These are phyloP conservation scores for Nomada lathburiana DNA, from an alignment of 2,888 invertebrate genomes.

Conservation along the genomic window DNA sequence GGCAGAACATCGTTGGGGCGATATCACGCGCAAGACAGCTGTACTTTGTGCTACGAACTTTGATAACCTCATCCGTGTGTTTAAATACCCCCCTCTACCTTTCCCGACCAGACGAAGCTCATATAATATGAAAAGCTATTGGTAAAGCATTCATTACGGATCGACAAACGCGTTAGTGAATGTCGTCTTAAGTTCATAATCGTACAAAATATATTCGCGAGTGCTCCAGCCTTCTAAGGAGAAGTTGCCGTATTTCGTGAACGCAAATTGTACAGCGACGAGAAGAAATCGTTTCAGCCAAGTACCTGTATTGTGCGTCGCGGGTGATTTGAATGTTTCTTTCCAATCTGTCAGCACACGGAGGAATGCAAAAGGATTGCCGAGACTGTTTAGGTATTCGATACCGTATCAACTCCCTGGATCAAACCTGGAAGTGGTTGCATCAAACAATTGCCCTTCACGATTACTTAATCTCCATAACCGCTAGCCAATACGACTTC, in stretches of 20 bases:
- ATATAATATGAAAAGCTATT: slow-evolving; percentile 70
- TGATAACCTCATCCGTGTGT: slow-evolving; percentile 79
- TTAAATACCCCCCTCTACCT: slow-evolving; percentile 48
- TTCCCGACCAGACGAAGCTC: slow-evolving; percentile 42
- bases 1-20: slow-evolving; percentile 39
- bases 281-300: slow-evolving; percentile 18
- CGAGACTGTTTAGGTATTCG: slow-evolving; percentile 95
- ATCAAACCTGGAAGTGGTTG: slow-evolving; percentile 98
- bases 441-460: slow-evolving; percentile 95
- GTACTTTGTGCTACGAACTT: slow-evolving; percentile 81
- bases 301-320: slow-evolving; percentile 24
- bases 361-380: slow-evolving; percentile 88
- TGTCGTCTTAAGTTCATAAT: not conserved
- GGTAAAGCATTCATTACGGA: slow-evolving; percentile 45
- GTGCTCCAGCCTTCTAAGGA: not conserved
- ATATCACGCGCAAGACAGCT: slow-evolving; percentile 78
- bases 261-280: not conserved
- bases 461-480: slow-evolving; percentile 93
- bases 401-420: slow-evolving; percentile 94
- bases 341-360: slow-evolving; percentile 81
- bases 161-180: slow-evolving; percentile 27
- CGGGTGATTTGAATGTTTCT: slow-evolving; percentile 70
- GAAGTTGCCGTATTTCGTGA: not conserved
- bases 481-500: slow-evolving; percentile 90
- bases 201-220: not conserved